phyloP scores from a whole-genome alignment of 1,140 invertebrate species.

The Aphelenchoides besseyi region DNA sequence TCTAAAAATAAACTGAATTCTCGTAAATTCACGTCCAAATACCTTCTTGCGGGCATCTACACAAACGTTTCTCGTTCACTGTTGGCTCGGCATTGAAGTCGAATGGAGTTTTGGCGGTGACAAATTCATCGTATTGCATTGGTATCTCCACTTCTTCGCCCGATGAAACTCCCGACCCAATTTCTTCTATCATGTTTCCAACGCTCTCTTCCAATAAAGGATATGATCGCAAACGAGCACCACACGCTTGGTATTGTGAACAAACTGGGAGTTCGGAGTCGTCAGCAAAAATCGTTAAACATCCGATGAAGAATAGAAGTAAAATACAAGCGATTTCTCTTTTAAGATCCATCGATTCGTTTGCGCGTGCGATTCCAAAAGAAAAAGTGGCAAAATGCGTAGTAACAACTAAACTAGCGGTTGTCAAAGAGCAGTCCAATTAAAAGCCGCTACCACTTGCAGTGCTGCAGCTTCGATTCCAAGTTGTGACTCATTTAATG shows the following conservation, averaged over 20 bases:
- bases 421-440: too few species aligned
- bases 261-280: constrained; percentile 12
- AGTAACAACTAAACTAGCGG: too few species aligned
- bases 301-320: not conserved
- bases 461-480: too few species aligned
- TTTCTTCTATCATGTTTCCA: not conserved
- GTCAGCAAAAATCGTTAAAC: not conserved
- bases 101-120: constrained; percentile 6
- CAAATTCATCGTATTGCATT: constrained; percentile 14
- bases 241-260: constrained; percentile 5
- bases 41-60: constrained; percentile 15
- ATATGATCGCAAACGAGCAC: not conserved
- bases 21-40: constrained; percentile 11
- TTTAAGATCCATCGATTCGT: not conserved
- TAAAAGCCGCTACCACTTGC: too few species aligned
- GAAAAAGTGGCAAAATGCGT: not conserved
- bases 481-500: too few species aligned
- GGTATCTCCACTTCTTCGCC: not conserved
- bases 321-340: not conserved
- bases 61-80: constrained; percentile 7
- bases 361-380: not conserved
- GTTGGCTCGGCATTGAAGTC: constrained; percentile 13
- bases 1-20: not conserved
- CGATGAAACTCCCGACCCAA: constrained; percentile 8
- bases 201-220: not conserved